Evolutionary conservation across 2,797 vertebrate genomes (phyloP).

Genomic region (Siniperca obscura): DNA sequence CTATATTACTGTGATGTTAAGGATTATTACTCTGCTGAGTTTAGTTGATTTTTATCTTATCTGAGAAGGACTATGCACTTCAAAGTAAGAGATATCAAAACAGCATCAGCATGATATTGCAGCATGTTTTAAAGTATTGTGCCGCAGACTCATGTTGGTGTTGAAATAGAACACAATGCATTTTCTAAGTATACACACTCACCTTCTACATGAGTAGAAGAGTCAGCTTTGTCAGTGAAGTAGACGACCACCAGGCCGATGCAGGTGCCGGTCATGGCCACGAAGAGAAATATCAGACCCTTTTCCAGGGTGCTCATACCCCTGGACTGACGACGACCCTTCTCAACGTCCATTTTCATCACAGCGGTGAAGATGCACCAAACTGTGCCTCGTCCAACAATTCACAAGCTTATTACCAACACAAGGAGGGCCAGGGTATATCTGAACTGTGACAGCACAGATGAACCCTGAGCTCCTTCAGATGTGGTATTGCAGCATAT

Average conservation of each 20-base stretch:
- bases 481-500: slow-evolving; percentile 1
- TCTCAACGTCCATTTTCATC: slow-evolving; percentile 53
- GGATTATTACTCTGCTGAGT: not conserved
- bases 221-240: slow-evolving; percentile 54
- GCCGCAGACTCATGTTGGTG: not conserved
- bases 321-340: slow-evolving; percentile 30
- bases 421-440: slow-evolving; percentile 13
- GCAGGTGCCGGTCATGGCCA: slow-evolving; percentile 75
- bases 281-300: slow-evolving; percentile 80
- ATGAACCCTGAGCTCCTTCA: slow-evolving; percentile 71
- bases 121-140: not conserved
- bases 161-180: not conserved
- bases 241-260: slow-evolving; percentile 79
- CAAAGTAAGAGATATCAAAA: not conserved
- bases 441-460: slow-evolving; percentile 61
- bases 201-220: slow-evolving; percentile 62
- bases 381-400: slow-evolving; percentile 12
- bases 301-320: slow-evolving; percentile 78
- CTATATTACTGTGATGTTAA: not conserved
- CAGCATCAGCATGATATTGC: not conserved
- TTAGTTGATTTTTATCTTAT: not conserved
- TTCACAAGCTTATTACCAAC: slow-evolving; percentile 23
- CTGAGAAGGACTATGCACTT: not conserved
- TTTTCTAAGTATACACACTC: slow-evolving; percentile 47
- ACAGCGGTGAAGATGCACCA: slow-evolving; percentile 5